Evolutionary conservation across 2,888 invertebrate species (phyloP), one percentile per base, ranked within the genome.

Genomic region (Tetrapedia diversipes): DNA sequence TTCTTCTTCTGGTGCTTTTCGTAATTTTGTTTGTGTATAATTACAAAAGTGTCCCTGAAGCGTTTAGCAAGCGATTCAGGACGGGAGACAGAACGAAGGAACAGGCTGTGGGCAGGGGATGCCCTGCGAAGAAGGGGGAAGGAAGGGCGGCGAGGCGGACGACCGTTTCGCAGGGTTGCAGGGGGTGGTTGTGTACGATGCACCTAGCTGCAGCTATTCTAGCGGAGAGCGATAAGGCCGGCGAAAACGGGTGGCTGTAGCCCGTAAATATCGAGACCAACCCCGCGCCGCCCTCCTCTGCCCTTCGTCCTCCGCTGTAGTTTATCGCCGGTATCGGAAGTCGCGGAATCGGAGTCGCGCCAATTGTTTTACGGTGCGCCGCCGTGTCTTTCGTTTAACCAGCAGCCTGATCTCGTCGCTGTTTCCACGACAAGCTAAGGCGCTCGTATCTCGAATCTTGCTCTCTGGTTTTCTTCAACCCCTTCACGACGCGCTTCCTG

Each of bases 311-410:
- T 49, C 77, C 43, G 16, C 70, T n/a, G 80, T 85, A 84, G 79
- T 89, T 88, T 88, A 88, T 88, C 89, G 87, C 69, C 84, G 76
- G 87, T 88, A 89, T 90, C 90, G 88, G 86, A 87, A 87, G 85
- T 85, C 85, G 82, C 82, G 84, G 70, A 72, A 82, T 85, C 84
- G 77, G 79, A 86, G 80, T 81, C 79, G 83, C 81, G 86, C 87
- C 89, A 88, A 90, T 90, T 90, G 89, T 90, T 90, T 89, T 88
- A 90, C 87, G 85, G 84, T 69, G 80, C 81, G 81, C 79, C 61
- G 34, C 45, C 70, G 66, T 64, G 56, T 75, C 54, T 60, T 57
- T 75, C 45, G 37, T 57, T 61, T 39, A 29, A 6, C 37, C n/a
- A n/a, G 34, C 19, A 27, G 27, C 24, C 37, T 27, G 51, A 24